phyloP scores from a whole-genome alignment of 2,113 vertebrate species.

The Dryoscopus gambensis region DNA sequence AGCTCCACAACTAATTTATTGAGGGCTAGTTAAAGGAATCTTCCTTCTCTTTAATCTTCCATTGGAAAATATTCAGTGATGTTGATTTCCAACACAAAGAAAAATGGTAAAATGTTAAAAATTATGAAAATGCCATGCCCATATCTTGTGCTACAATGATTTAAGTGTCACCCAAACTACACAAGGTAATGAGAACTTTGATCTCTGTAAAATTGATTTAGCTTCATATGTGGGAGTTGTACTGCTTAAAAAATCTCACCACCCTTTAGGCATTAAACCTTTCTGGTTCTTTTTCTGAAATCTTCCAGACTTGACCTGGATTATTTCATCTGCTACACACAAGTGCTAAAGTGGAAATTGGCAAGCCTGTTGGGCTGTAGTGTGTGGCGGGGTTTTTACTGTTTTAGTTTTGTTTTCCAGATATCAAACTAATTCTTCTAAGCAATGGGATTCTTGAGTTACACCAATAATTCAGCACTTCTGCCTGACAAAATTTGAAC shows the following conservation, averaged over 20 bases:
- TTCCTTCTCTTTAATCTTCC: neutral
- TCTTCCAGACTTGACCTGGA: neutral
- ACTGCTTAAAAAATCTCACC: neutral
- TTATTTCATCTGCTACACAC: neutral
- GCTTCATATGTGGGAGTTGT: neutral
- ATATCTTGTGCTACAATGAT: neutral
- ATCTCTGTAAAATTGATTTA: neutral
- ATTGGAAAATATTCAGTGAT: neutral
- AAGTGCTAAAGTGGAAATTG: neutral
- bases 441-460: neutral
- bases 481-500: neutral
- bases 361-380: neutral
- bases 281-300: neutral
- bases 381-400: neutral
- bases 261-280: neutral
- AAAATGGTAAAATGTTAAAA: neutral
- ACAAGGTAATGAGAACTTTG: neutral
- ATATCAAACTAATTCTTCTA: neutral
- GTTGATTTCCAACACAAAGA: neutral
- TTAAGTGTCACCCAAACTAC: neutral
- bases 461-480: neutral
- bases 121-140: neutral
- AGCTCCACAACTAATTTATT: neutral
- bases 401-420: neutral
- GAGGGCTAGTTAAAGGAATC: neutral